phyloP scores from a whole-genome alignment of 2,888 invertebrate species.

The Athripsodes cinereus region DNA sequence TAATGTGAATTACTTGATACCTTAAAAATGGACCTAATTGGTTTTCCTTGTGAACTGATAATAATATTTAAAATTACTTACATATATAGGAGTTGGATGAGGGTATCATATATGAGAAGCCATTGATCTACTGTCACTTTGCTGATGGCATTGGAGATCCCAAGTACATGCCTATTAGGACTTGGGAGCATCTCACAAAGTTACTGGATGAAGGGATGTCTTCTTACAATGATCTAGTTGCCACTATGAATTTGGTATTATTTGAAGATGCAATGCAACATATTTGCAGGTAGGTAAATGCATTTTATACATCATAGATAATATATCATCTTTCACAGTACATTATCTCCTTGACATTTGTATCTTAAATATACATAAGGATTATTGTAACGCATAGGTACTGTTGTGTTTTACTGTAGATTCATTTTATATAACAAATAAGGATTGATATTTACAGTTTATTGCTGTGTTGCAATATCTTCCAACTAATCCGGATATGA shows the following conservation, averaged over 20 bases:
- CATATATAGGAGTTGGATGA: slow-evolving; percentile 63
- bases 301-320: no score
- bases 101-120: slow-evolving; percentile 60
- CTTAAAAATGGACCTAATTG: no score
- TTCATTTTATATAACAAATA: no score
- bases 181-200: slow-evolving; percentile 64
- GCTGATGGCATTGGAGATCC: slow-evolving; percentile 87
- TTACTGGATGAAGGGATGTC: slow-evolving; percentile 74
- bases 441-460: no score
- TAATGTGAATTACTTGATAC: no score
- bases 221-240: slow-evolving; percentile 83
- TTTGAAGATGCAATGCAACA: slow-evolving; percentile 95
- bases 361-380: no score
- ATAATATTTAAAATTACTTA: neutral
- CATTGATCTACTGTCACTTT: slow-evolving; percentile 89
- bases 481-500: neutral
- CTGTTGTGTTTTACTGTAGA: neutral
- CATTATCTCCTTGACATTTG: no score
- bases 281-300: slow-evolving; percentile 72
- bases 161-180: slow-evolving; percentile 76
- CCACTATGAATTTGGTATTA: slow-evolving; percentile 89
- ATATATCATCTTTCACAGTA: slow-evolving; percentile 1
- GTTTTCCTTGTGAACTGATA: no score
- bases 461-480: no score
- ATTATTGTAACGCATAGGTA: no score